Evolutionary conservation across 2,113 vertebrate species (phyloP).

Genomic region (Todiramphus chloris): DNA sequence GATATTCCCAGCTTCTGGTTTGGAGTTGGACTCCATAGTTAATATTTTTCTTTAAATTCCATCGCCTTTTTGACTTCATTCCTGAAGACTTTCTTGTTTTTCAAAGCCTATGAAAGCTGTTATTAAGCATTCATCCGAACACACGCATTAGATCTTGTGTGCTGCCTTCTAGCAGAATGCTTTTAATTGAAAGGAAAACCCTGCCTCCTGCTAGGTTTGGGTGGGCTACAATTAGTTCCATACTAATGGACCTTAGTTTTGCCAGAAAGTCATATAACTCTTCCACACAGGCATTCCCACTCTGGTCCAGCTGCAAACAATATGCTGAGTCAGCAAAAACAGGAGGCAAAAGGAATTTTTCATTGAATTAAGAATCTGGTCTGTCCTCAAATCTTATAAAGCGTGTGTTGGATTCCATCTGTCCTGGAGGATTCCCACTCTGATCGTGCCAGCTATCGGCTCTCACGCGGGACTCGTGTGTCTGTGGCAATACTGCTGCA

Average conservation of each 20-base stretch:
- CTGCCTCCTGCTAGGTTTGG: constrained; percentile 61
- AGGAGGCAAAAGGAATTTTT: constrained; percentile 14
- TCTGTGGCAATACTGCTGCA: fast-evolving
- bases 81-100: neutral
- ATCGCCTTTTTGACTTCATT: neutral
- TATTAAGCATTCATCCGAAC: neutral
- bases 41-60: constrained; percentile 19
- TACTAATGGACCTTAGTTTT: constrained; percentile 27
- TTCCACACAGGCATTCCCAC: constrained; percentile 31
- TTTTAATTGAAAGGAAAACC: constrained; percentile 58
- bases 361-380: constrained; percentile 25
- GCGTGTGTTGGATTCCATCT: neutral
- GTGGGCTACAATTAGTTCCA: constrained; percentile 66
- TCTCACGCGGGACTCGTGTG: fast-evolving
- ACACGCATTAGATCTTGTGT: constrained; percentile 13
- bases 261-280: constrained; percentile 59
- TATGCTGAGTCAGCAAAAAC: constrained; percentile 46
- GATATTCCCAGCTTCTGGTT: neutral
- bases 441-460: neutral
- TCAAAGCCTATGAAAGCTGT: neutral
- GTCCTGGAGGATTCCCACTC: neutral
- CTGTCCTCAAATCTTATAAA: constrained; percentile 47
- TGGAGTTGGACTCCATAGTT: neutral
- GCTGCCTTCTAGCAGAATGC: constrained; percentile 51
- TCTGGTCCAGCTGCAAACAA: constrained; percentile 21